Percentiles rank a stretch among this genome's conserved stretches.
phyloP scores from a whole-genome alignment of 2,113 vertebrate genomes.

The Syngnathus floridae region DNA sequence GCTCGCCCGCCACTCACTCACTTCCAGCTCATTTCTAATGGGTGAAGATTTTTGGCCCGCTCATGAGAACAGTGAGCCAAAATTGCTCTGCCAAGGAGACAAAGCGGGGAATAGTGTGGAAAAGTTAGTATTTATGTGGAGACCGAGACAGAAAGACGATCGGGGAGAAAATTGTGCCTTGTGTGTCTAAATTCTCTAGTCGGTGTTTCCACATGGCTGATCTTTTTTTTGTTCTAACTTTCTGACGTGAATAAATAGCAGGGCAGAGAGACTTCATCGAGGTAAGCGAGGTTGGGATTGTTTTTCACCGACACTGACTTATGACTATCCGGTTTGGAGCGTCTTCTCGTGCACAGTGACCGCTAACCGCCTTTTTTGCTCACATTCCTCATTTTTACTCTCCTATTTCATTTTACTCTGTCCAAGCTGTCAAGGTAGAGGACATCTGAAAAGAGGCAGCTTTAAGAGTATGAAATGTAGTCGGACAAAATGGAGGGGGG shows the following conservation, averaged over 20 bases:
- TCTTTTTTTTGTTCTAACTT: slow-evolving; percentile 19
- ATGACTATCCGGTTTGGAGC: neutral
- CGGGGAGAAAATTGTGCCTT: slow-evolving; percentile 20
- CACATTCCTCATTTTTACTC: neutral
- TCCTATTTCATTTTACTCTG: slow-evolving; percentile 12
- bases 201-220: slow-evolving; percentile 28
- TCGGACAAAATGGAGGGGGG: neutral
- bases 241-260: slow-evolving; percentile 13
- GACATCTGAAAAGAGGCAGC: slow-evolving; percentile 28
- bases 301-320: neutral
- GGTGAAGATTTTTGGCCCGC: slow-evolving; percentile 30
- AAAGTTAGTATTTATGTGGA: slow-evolving; percentile 37
- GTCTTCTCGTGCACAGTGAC: slow-evolving; percentile 14
- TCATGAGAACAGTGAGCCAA: slow-evolving; percentile 40
- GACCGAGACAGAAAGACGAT: slow-evolving; percentile 20
- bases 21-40: slow-evolving; percentile 43
- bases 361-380: slow-evolving; percentile 6
- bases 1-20: slow-evolving; percentile 11
- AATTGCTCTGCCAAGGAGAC: slow-evolving; percentile 46
- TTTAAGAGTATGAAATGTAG: slow-evolving; percentile 8
- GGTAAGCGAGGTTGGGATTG: slow-evolving; percentile 28
- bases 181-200: slow-evolving; percentile 19
- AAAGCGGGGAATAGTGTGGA: slow-evolving; percentile 9
- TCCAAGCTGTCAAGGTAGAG: slow-evolving; percentile 13
- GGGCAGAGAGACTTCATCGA: slow-evolving; percentile 6